Evolutionary conservation across 2,888 invertebrate species (phyloP).

Genomic region (Eustalomyia histrio): DNA sequence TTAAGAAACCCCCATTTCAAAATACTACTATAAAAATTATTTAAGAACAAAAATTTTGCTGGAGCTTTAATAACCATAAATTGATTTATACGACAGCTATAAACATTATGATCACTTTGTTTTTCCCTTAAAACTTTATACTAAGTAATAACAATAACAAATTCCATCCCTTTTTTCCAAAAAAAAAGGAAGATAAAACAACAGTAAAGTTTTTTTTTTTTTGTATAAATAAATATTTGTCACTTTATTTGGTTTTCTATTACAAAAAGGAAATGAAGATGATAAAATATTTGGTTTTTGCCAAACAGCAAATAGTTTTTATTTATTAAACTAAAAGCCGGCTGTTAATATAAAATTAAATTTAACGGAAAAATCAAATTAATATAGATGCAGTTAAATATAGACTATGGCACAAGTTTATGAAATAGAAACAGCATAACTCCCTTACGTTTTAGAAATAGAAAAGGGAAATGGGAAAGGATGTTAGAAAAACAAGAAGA

Average conservation of each 20-base stretch:
- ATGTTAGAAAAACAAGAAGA: too few relatives aligned
- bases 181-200: neutral
- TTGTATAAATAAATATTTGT: constrained; percentile 1
- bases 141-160: constrained; percentile 1
- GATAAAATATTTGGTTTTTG: constrained; percentile 53
- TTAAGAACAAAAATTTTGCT: neutral
- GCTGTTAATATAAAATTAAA: constrained; percentile 38
- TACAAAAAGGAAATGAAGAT: constrained; percentile 34
- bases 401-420: constrained; percentile 1
- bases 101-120: constrained; percentile 42
- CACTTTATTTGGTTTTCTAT: neutral
- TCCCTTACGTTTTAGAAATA: neutral
- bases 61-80: constrained; percentile 56
- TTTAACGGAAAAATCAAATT: constrained; percentile 28
- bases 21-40: neutral
- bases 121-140: neutral
- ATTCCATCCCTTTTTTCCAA: constrained; percentile 3
- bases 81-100: constrained; percentile 53
- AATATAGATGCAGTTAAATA: neutral
- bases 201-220: too few relatives aligned
- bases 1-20: neutral
- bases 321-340: constrained; percentile 19
- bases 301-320: constrained; percentile 44
- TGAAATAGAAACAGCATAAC: neutral
- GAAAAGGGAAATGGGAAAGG: too few relatives aligned